phyloP scores from a whole-genome alignment of 1,140 invertebrate species.

The Mylabris phalerata region DNA sequence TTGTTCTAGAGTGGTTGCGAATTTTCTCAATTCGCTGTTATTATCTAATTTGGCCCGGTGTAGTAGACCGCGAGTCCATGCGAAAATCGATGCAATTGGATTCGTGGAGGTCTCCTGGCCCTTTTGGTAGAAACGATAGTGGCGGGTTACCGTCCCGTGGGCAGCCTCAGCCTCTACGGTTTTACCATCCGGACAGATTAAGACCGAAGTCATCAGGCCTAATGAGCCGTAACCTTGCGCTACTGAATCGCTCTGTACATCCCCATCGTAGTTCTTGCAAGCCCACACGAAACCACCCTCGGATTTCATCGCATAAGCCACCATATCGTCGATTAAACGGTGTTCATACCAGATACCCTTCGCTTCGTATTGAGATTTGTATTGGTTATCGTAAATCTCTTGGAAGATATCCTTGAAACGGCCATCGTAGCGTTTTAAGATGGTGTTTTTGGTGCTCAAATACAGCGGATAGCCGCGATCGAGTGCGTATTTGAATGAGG shows the following conservation, averaged over 20 bases:
- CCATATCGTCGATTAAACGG: slow-evolving; percentile 98
- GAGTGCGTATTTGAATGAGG: slow-evolving; percentile 88
- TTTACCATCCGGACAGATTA: slow-evolving; percentile 92
- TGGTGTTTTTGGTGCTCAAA: slow-evolving; percentile 98
- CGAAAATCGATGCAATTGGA: slow-evolving; percentile 97
- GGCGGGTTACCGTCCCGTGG: slow-evolving; percentile 94
- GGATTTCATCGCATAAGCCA: slow-evolving; percentile 96
- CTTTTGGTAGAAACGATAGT: slow-evolving; percentile 89
- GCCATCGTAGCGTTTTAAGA: slow-evolving; percentile 97
- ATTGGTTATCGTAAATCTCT: slow-evolving; percentile 90
- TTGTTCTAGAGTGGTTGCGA: slow-evolving; percentile 76
- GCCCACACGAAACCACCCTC: slow-evolving; percentile 99
- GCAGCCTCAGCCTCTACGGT: slow-evolving; percentile 97
- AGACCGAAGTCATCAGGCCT: slow-evolving; percentile 93
- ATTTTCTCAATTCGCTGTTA: slow-evolving; percentile 68
- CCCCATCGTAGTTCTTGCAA: slow-evolving; percentile 98
- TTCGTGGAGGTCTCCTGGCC: slow-evolving; percentile 97
- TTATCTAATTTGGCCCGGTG: slow-evolving; percentile 88
- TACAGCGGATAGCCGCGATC: slow-evolving; percentile 83
- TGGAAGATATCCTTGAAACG: slow-evolving; percentile 99
- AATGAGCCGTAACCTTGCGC: slow-evolving; percentile 92
- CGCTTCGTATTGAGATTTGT: slow-evolving; percentile 79
- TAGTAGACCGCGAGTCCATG: slow-evolving; percentile 88
- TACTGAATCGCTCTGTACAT: slow-evolving; percentile 96
- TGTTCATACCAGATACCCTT: slow-evolving; percentile 94